Percentiles rank a stretch among this genome's conserved stretches.
These are phyloP conservation scores for Acleris sparsana DNA, from an alignment of 2,888 invertebrate genomes.

Conservation along the genomic window DNA sequence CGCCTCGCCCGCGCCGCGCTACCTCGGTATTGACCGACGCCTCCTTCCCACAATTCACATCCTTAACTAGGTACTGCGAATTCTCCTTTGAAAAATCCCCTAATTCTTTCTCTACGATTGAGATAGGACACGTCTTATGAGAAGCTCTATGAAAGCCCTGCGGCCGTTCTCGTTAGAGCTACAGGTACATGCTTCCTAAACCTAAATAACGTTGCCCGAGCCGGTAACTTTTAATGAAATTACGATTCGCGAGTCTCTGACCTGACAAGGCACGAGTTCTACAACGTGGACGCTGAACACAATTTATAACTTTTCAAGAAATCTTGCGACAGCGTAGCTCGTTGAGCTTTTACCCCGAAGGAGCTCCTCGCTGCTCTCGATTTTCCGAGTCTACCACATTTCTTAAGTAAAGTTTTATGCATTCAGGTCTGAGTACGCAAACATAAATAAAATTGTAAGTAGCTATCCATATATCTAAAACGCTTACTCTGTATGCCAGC, in stretches of 20 bases:
- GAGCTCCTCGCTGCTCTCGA: slow-evolving; percentile 16
- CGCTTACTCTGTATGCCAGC: slow-evolving; percentile 22
- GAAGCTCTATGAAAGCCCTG: slow-evolving; percentile 52
- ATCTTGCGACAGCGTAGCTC: slow-evolving; percentile 30
- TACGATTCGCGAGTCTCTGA: slow-evolving; percentile 16
- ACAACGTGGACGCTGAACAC: slow-evolving; percentile 27
- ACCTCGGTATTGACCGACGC: slow-evolving; percentile 83
- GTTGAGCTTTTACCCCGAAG: slow-evolving; percentile 28
- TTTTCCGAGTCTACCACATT: slow-evolving; percentile 34
- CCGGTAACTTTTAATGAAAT: slow-evolving; percentile 24
- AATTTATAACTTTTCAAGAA: slow-evolving; percentile 36
- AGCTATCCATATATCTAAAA: slow-evolving; percentile 6
- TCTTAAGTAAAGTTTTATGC: slow-evolving; percentile 33
- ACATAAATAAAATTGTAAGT: slow-evolving; percentile 33
- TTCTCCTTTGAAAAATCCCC: slow-evolving; percentile 79
- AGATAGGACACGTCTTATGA: slow-evolving; percentile 69
- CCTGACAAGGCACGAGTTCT: slow-evolving; percentile 28
- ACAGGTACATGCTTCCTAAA: slow-evolving; percentile 20
- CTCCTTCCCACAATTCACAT: slow-evolving; percentile 81
- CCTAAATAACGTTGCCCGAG: slow-evolving; percentile 21
- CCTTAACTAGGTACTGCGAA: slow-evolving; percentile 80
- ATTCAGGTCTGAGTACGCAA: slow-evolving; percentile 28
- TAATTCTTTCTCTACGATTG: slow-evolving; percentile 71
- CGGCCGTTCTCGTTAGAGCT: slow-evolving; percentile 40
- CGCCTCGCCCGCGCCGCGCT: slow-evolving; percentile 75